Evolutionary conservation across 2,797 vertebrate genomes (phyloP), one percentile per base, ranked within the genome.

Genomic region (Pogoniulus pusillus): DNA sequence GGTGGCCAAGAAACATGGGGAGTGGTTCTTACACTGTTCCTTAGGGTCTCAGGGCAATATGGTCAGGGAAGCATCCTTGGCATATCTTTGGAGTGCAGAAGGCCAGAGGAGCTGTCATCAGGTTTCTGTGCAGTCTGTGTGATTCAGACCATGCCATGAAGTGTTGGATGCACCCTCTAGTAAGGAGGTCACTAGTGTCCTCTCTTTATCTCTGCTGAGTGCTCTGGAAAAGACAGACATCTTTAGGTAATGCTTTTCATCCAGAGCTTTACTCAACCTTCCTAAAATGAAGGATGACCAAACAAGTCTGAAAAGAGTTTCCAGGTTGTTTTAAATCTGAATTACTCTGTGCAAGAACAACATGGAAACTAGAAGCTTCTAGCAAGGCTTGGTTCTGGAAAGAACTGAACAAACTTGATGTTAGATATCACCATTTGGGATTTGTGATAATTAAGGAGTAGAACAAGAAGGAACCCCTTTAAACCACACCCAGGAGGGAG

Each of bases 191-290:
- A 22, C 19, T 4, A 9, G 9, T 1, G 35, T 37, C 41, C 43
- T 51, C 68, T 43, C 63, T 27, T 39, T 64, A 72, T 45, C 41
- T 17, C 32, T 62, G 10, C 58, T 55, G 55, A 72, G 37, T 22
- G 24, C 27, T 1, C 0, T 41, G 14, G n/a, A 55, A n/a, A 53
- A 29, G 23, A 18, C 0, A 1, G 29, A 49, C 0, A 0, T 7
- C 47, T 32, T 29, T 39, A 72, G n/a, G 16, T 17, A 24, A 26
- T 45, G n/a, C 5, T 1, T 29, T 60, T 79, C 34, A 30, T 37
- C 43, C 39, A 30, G 43, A 4, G 2, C 12, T 63, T 58, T 13
- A 30, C 39, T 47, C 17, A 20, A 0, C 4, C 49, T 72, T 15
- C 26, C 54, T 20, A 10, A 65, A 54, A 68, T 4, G 3, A 43